phyloP scores from a whole-genome alignment of 1,140 invertebrate species.

The Drosophila mauritiana region DNA sequence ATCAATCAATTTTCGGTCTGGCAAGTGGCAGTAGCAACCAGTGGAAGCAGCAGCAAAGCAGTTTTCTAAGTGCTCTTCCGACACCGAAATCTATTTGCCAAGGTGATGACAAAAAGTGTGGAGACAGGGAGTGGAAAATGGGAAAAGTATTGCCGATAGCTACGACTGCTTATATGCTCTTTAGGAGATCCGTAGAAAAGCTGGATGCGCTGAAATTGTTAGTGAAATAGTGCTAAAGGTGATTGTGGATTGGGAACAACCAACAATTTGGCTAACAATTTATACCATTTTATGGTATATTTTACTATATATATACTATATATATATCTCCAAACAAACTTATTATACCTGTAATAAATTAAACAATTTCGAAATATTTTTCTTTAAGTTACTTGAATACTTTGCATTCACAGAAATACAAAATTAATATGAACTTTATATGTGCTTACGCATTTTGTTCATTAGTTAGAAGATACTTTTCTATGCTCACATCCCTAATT shows the following conservation, averaged over 20 bases:
- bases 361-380: too few relatives aligned
- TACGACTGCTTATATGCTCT: background rate
- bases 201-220: background rate
- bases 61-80: conserved; percentile 66
- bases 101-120: conserved; percentile 68
- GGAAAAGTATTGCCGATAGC: background rate
- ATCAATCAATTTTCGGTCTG: conserved; percentile 77
- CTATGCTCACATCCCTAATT: background rate
- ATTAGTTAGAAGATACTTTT: too few relatives aligned
- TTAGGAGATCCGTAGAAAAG: background rate
- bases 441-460: too few relatives aligned
- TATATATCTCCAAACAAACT: background rate
- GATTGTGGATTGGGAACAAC: background rate
- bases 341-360: too few relatives aligned
- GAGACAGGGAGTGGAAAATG: conserved; percentile 1
- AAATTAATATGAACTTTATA: too few relatives aligned
- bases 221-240: background rate
- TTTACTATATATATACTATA: background rate
- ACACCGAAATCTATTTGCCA: conserved; percentile 77
- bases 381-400: too few relatives aligned
- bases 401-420: too few relatives aligned
- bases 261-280: background rate
- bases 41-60: conserved; percentile 26
- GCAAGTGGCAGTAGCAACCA: conserved; percentile 42
- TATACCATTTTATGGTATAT: background rate